Evolutionary conservation across 2,888 invertebrate genomes (phyloP).

Genomic region (Cabera pusaria): DNA sequence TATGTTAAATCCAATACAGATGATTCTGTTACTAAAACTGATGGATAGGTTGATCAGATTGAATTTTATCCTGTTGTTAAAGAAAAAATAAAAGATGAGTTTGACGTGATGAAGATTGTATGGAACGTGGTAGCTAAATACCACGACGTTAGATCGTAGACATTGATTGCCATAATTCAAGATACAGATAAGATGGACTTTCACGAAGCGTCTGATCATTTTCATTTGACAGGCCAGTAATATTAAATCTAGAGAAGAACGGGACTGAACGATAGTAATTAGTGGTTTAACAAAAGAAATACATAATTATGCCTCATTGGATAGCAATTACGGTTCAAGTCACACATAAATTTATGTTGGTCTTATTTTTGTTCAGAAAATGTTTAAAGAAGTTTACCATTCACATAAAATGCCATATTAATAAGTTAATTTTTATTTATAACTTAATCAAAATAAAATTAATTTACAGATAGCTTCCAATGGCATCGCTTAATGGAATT

Average conservation of each 20-base stretch:
- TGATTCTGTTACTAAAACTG: constrained; percentile 6
- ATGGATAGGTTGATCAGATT: no score
- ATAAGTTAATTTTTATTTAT: no score
- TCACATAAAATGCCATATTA: no score
- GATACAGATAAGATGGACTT: constrained; percentile 48
- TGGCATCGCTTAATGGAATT: constrained; percentile 27
- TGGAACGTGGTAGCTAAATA: constrained; percentile 47
- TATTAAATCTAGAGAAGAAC: constrained; percentile 25
- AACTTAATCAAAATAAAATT: constrained; percentile 8
- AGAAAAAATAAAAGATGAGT: background rate
- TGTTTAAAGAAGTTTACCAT: no score
- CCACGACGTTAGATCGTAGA: constrained; percentile 48
- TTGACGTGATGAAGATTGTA: no score
- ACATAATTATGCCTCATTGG: constrained; percentile 15
- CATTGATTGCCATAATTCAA: constrained; percentile 51
- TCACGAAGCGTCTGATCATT: constrained; percentile 45
- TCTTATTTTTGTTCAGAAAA: no score
- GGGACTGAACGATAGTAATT: constrained; percentile 11
- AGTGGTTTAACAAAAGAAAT: constrained; percentile 17
- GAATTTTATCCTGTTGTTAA: no score
- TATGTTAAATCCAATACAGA: constrained; percentile 5
- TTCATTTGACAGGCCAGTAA: constrained; percentile 43
- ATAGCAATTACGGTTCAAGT: constrained; percentile 12
- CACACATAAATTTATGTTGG: constrained; percentile 9
- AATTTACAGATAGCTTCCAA: constrained; percentile 18